Evolutionary conservation across 2,797 vertebrate species (phyloP).

Genomic region (Garrulus glandarius): DNA sequence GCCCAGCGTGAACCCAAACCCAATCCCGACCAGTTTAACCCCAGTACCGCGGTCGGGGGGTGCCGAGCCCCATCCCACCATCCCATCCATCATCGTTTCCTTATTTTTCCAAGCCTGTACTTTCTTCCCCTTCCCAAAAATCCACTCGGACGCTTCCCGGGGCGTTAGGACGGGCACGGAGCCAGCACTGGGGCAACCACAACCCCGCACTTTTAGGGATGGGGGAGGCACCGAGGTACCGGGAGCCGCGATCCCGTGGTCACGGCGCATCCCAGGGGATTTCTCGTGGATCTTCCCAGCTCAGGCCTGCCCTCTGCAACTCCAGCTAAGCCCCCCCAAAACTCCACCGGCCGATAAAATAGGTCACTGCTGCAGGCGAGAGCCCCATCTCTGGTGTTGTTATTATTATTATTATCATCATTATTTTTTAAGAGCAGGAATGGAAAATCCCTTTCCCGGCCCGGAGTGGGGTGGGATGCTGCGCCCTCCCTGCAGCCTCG

Average conservation of each 20-base stretch:
- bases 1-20: not conserved
- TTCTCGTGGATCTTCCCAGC: not conserved
- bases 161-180: not conserved
- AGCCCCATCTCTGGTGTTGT: not conserved
- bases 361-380: slow-evolving; percentile 10
- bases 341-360: not conserved
- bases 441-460: not conserved
- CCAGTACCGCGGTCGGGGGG: accelerated
- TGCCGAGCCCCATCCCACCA: not conserved
- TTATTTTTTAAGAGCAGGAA: not conserved
- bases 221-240: not conserved
- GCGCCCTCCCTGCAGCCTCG: not conserved
- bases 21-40: accelerated
- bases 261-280: not conserved
- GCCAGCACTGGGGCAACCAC: not conserved
- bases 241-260: not conserved
- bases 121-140: not conserved
- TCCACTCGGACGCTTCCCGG: not conserved
- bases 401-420: not conserved
- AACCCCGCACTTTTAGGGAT: not conserved
- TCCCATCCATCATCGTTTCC: not conserved
- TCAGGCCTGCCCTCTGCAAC: not conserved
- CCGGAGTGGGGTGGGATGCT: not conserved
- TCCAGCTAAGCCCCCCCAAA: not conserved
- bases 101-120: not conserved